Percentiles rank a stretch among this genome's conserved stretches.
These are phyloP conservation scores for Pseudomugil tenellus DNA, from an alignment of 2,797 vertebrate species.

Conservation along the genomic window DNA sequence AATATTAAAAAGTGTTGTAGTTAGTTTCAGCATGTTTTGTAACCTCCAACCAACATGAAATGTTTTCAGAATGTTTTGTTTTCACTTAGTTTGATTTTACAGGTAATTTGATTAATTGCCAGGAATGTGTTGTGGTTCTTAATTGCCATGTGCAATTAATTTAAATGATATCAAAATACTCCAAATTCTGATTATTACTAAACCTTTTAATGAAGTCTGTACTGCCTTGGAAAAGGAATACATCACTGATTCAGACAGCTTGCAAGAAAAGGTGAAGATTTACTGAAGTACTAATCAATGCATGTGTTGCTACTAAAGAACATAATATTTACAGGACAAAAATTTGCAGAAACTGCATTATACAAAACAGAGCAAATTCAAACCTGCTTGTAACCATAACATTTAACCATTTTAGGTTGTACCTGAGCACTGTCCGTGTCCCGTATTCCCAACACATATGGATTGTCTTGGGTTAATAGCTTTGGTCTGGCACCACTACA, in stretches of 20 bases:
- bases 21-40: neutral
- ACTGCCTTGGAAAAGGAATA: no score
- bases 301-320: neutral
- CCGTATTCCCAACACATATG: conserved; percentile 90
- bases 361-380: neutral
- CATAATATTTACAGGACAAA: accelerated
- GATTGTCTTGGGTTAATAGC: conserved; percentile 86
- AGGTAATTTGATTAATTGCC: neutral
- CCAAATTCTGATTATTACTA: no score
- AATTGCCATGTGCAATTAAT: no score
- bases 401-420: conserved; percentile 3
- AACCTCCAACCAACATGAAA: accelerated
- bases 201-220: no score
- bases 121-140: neutral
- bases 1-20: conserved; percentile 8
- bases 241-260: no score
- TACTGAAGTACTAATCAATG: neutral
- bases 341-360: neutral
- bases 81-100: no score
- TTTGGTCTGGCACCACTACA: conserved; percentile 92
- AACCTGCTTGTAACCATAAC: neutral
- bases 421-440: conserved; percentile 97
- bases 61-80: no score
- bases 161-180: no score
- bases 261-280: neutral